Base-by-base conservation (phyloP, 2,113 vertebrate species). In the Corythoichthys intestinalis region DNA sequence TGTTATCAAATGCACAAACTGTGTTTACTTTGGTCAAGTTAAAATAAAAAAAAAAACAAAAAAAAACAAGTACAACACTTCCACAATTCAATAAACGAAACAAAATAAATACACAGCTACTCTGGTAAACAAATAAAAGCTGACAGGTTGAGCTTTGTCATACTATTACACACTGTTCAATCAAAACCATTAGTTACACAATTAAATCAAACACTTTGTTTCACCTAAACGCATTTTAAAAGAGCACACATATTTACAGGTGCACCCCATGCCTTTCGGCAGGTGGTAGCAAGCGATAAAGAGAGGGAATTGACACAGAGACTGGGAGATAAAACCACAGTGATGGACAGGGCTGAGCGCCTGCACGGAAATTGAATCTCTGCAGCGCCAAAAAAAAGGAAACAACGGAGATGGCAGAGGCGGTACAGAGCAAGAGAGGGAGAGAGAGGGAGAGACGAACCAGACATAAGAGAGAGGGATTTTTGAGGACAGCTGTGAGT, bases 351-450 rank as follows among this genome's bases (percentile, higher is more conserved):
- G 89, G 71, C 70, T 78, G 75, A 82, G 92, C 85, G 79, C 88
- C 91, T 87, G 92, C 80, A 84, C 89, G 80, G 92, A 95, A 95
- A 96, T 93, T 95, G 93, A 96, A 95, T 95, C 92, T 92, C 92
- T 91, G 92, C 91, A 94, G 91, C 91, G 89, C 89, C 85, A 70
- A 79, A 76, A 68, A 72, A 73, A 72, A 44, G 50, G 37, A 66
- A 39, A 53, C 37, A 41, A 54, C 61, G 78, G 73, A 66, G 66
- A 77, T 71, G 69, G 68, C 52, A 67, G 59, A 76, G 73, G 71
- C 7, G 4, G 59, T 44, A 66, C 71, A 68, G 2, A 57, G 66
- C 34, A 69, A 59, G 20, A 20, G 59, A n/a, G 44, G 37, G 73
- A 56, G 28, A 59, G 20, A 20, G 59, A n/a, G 44, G 37, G 73